phyloP scores from a whole-genome alignment of 2,888 invertebrate species.

The Cephus spinipes region DNA sequence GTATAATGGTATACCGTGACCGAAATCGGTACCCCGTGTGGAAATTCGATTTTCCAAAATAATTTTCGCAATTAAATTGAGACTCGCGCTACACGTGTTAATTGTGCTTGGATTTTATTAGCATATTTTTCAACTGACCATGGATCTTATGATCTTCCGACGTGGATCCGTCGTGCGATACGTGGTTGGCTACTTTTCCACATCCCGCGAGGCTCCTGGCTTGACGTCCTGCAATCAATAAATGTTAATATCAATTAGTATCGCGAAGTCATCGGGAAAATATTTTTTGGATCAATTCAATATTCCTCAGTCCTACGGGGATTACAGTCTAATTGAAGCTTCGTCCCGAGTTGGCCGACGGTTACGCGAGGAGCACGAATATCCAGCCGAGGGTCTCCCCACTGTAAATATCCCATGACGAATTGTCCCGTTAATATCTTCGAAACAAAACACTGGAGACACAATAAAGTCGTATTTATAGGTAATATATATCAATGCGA shows the following conservation, averaged over 20 bases:
- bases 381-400: not conserved
- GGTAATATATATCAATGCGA: conserved; percentile 10
- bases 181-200: conserved; percentile 50
- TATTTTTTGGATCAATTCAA: not conserved
- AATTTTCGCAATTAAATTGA: not conserved
- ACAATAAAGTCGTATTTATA: not conserved
- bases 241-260: not conserved
- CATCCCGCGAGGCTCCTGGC: conserved; percentile 53
- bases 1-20: not conserved
- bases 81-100: not conserved
- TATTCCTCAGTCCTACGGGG: not conserved
- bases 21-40: not conserved
- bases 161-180: conserved; percentile 39
- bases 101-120: not conserved
- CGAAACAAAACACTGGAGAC: not conserved
- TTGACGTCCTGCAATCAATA: conserved; percentile 54
- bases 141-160: conserved; percentile 46
- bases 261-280: not conserved
- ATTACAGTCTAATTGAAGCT: not conserved
- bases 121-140: conserved; percentile 38
- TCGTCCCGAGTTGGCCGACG: not conserved
- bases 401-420: not conserved
- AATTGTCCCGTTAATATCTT: not conserved
- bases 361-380: not conserved
- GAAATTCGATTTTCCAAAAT: not conserved